Base-by-base conservation (phyloP, 1,140 invertebrate species). In the Bilobella aurantiaca region DNA sequence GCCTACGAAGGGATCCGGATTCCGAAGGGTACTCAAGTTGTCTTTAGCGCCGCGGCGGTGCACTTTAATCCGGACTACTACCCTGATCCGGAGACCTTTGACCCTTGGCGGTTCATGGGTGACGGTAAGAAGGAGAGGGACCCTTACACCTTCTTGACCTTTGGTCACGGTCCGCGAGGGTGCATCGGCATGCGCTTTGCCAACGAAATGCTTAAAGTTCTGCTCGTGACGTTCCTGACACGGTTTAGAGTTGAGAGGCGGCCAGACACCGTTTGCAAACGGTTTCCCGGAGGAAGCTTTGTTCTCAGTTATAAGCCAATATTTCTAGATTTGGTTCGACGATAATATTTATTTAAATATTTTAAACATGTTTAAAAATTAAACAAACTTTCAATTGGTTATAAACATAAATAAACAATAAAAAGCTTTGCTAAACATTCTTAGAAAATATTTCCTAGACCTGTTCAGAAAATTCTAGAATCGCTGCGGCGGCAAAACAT, bases 31-130 rank as follows among this genome's bases (percentile, higher is more conserved):
- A 81, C 78, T 30, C 75, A 73, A 63, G 59, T 84, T 25, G 71
- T 78, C 23, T 80, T 85, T 65, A 82, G 82, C 12, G 72, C 77
- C 0, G 80, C 80, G 53, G 80, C 79, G 25, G 79, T 89, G 27
- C 87, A 90, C 27, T 67, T 64, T 12, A 70, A 75, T 65, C 32
- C 58, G 46, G 67, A 68, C 2, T 62, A 67, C 57, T 75, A 71
- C 46, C 64, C 64, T 0, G 67, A 76, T 23, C 75, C 75, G 12
- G 64, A 75, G 37, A 61, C 25, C 14, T 75, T 74, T 58, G 58
- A 73, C 58, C 75, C 75, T 5, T 72, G 75, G 25, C 37, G 76
- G 12, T 76, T 71, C 37, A 37, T 67, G 12, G 49, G 42, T 42
- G 68, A 56, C 32, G 59, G 62, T 23, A 73, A 73, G 47, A 56